phyloP scores from a whole-genome alignment of 2,797 vertebrate species.

The Phoebastria nigripes region DNA sequence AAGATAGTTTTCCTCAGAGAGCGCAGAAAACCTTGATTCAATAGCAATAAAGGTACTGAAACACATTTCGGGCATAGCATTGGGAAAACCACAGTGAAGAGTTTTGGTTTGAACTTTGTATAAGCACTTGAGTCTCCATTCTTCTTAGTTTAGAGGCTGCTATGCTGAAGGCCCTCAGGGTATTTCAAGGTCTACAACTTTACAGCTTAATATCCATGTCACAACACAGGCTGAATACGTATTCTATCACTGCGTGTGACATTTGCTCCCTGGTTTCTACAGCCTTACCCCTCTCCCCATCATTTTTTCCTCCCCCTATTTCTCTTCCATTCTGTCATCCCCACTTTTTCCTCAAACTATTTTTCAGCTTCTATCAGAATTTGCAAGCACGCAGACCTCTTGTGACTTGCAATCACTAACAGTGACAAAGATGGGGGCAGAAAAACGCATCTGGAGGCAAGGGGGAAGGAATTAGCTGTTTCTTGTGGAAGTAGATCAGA shows the following conservation, averaged over 20 bases:
- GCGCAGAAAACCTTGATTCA: no score
- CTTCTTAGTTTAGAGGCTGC: not conserved
- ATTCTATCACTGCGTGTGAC: accelerated
- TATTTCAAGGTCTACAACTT: not conserved
- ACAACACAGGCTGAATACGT: not conserved
- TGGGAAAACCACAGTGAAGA: not conserved
- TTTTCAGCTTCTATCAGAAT: not conserved
- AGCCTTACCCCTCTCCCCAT: not conserved
- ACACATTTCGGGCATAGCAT: not conserved
- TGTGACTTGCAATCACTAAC: not conserved
- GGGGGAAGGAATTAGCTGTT: not conserved
- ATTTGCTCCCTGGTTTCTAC: not conserved
- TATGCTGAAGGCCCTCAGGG: not conserved
- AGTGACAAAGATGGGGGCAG: not conserved
- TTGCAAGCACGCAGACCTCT: not conserved
- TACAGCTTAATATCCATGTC: not conserved
- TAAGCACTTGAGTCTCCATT: not conserved
- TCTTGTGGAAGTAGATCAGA: not conserved
- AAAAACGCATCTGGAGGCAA: not conserved
- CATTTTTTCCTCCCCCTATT: not conserved
- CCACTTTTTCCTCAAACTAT: not conserved
- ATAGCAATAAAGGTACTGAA: no score
- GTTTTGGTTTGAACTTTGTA: not conserved
- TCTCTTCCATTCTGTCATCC: not conserved
- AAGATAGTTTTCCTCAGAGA: not conserved